These are phyloP conservation scores for Metallyticus violacea DNA, from an alignment of 2,888 invertebrate genomes.

Conservation along the genomic window DNA sequence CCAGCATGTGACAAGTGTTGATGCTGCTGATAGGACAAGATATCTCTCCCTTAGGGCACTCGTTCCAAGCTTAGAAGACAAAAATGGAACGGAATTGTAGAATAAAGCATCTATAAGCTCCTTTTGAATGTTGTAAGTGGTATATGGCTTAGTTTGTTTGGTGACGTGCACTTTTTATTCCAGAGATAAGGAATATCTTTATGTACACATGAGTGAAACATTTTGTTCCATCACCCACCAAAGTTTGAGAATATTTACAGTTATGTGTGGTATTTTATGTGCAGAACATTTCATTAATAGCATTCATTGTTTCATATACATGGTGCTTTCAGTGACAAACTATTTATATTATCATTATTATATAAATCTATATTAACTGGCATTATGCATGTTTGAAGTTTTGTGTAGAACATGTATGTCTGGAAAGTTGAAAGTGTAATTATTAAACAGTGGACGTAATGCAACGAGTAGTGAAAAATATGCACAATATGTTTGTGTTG, in stretches of 20 bases:
- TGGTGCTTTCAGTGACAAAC: background rate
- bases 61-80: constrained; percentile 41
- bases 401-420: background rate
- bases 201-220: background rate
- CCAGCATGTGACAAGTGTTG: constrained; percentile 77
- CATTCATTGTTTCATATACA: background rate
- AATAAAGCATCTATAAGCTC: background rate
- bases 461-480: too few relatives aligned
- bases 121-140: background rate
- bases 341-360: background rate
- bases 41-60: constrained; percentile 67
- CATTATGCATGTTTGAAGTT: background rate
- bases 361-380: background rate
- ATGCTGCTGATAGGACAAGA: constrained; percentile 61
- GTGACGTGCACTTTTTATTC: background rate
- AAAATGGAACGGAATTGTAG: constrained; percentile 1
- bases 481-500: too few relatives aligned
- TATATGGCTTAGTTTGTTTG: background rate
- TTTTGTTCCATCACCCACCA: background rate
- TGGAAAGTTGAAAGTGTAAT: background rate
- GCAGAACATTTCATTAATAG: too few relatives aligned
- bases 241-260: background rate
- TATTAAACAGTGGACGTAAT: too few relatives aligned
- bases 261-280: too few relatives aligned
- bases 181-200: background rate